Base-by-base conservation (phyloP, 2,888 invertebrate species). In the Xanthorhoe designata region DNA sequence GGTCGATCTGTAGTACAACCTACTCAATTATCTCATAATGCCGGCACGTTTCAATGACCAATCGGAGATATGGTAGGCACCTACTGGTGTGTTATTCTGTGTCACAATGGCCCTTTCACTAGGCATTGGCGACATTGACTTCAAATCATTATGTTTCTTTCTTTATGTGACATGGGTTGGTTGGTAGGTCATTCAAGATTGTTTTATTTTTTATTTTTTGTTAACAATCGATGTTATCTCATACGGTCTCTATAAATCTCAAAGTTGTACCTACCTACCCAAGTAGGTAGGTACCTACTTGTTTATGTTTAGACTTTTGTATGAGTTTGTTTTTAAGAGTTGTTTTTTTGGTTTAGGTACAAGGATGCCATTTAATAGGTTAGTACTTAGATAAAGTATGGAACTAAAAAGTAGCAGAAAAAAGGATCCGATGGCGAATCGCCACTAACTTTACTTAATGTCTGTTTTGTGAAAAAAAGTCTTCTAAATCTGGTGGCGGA, bases 31-130 rank as follows among this genome's bases (percentile, higher is more conserved):
- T 60, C 51, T 59, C 15, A 51, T 56, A 56, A 19, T 50, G 42
- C 29, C 8, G 51, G 24, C 24, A 35, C 38, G 13, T 19, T 1
- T 6, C 47, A 19, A 19, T 53, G 53, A n/a, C 53, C 61, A 53
- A 60, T 52, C 42, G 38, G 58, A 50, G n/a, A 10, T 55, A 7
- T 17, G 5, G 32, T 15, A 13, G 38, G 1, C 2, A 13, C 3
- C 13, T 42, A 42, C 5, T 59, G n/a, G 57, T 24, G 53, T 32
- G 32, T 42, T 42, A 51, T 24, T 60, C 49, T 49, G 49, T 49
- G 32, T 15, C 57, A 60, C n/a, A 24, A 1, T 47, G 15, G 29
- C 18, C 61, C 54, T 61, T 61, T 61, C 54, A 49, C 54, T 35
- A 47, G 32, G 5, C 54, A 54, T 53, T 45, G 52, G 1, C 15